These are phyloP conservation scores for Cricetomys ansorgei DNA, from an alignment of 2,113 vertebrate genomes.

Conservation along the genomic window DNA sequence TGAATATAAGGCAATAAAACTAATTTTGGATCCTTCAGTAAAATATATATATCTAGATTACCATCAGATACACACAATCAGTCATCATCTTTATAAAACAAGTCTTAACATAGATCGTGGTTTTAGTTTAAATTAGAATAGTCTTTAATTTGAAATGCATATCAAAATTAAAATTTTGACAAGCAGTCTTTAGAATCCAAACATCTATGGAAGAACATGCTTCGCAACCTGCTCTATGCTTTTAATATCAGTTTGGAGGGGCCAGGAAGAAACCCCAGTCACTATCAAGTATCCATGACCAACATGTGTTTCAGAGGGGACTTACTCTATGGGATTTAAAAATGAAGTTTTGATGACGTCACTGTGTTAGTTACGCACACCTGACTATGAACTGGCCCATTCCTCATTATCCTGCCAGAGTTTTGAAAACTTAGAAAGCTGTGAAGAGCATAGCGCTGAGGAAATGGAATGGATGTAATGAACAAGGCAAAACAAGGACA, in stretches of 20 bases:
- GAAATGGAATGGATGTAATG: background rate
- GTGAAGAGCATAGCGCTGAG: background rate
- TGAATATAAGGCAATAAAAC: background rate
- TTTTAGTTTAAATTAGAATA: conserved; percentile 7
- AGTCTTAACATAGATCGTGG: background rate
- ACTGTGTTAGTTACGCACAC: conserved; percentile 2
- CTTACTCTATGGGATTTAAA: background rate
- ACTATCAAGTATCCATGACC: background rate
- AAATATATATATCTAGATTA: background rate
- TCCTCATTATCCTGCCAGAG: background rate
- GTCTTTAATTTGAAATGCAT: background rate
- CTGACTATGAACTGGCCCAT: background rate
- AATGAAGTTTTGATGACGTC: background rate
- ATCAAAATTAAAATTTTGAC: background rate
- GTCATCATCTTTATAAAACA: background rate
- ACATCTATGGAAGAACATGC: background rate
- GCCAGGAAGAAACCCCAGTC: background rate
- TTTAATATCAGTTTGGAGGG: accelerated
- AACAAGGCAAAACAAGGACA: conserved; percentile 49
- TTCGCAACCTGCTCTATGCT: accelerated
- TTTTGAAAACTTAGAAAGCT: background rate
- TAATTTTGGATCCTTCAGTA: background rate
- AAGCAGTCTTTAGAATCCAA: background rate
- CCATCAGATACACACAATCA: background rate
- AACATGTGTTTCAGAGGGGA: background rate